These are phyloP conservation scores for Lasius platythorax DNA, from an alignment of 2,888 invertebrate genomes.

Conservation along the genomic window DNA sequence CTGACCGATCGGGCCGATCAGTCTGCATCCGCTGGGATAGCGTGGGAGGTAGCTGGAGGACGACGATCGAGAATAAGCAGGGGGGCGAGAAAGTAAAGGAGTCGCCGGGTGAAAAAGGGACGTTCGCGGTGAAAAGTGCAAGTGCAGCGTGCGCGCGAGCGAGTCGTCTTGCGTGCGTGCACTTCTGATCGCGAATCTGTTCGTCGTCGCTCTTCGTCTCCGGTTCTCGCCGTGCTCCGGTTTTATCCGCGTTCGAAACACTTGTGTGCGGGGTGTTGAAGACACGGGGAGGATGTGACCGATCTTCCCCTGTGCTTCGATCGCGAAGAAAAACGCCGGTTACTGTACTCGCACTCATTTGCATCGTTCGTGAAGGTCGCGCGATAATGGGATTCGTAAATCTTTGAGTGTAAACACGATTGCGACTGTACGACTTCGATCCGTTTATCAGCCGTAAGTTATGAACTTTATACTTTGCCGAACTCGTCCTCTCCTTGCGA, in stretches of 20 bases:
- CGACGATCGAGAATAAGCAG: not conserved
- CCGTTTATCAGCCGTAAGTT: not conserved
- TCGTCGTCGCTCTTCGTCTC: not conserved
- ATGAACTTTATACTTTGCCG: conserved; percentile 20
- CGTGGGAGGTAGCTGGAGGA: conserved; percentile 49
- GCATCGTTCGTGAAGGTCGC: not conserved
- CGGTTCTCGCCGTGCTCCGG: not conserved
- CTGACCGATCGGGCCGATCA: conserved; percentile 68
- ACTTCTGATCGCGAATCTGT: not conserved
- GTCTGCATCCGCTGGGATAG: conserved; percentile 64
- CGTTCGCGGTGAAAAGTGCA: conserved; percentile 72
- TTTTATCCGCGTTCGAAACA: too few species aligned
- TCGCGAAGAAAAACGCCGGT: not conserved
- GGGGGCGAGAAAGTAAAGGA: conserved; percentile 62
- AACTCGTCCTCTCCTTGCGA: not conserved
- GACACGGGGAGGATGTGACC: not conserved
- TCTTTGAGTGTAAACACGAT: not conserved
- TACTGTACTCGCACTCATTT: not conserved
- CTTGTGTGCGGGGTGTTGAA: not conserved
- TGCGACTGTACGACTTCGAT: not conserved
- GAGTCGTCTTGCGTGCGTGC: not conserved
- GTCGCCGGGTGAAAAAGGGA: conserved; percentile 47
- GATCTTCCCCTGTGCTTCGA: not conserved
- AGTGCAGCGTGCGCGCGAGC: conserved; percentile 61
- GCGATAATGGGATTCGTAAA: conserved; percentile 1